phyloP scores from a whole-genome alignment of 1,140 invertebrate genomes.

The Doryteuthis pealeii region DNA sequence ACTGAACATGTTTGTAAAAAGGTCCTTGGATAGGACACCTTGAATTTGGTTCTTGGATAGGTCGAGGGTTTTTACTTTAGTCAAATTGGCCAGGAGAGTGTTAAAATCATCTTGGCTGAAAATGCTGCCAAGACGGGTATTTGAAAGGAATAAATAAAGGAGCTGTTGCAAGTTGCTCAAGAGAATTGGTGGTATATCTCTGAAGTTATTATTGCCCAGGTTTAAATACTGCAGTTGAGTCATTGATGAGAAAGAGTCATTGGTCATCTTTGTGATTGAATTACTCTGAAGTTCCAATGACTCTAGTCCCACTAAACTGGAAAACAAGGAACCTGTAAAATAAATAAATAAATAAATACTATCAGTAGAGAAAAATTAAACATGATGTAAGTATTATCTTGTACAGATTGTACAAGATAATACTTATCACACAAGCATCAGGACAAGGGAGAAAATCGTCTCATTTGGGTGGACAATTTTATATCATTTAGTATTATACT shows the following conservation, averaged over 20 bases:
- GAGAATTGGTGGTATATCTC: constrained; percentile 23
- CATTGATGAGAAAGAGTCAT: constrained; percentile 25
- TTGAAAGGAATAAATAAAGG: constrained; percentile 31
- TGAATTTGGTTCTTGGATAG: constrained; percentile 33
- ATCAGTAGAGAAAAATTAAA: no score
- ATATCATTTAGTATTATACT: no score
- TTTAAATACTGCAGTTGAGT: constrained; percentile 32
- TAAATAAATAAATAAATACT: no score
- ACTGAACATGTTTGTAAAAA: constrained; percentile 28
- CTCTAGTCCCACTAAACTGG: constrained; percentile 27
- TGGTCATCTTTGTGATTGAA: no score
- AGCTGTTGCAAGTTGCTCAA: constrained; percentile 31
- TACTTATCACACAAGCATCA: no score
- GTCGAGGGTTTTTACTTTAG: constrained; percentile 31
- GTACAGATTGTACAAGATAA: no score
- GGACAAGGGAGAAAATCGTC: no score
- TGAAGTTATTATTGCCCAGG: constrained; percentile 34
- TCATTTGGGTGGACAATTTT: no score
- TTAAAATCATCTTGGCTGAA: constrained; percentile 27
- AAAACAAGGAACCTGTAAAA: constrained; percentile 35
- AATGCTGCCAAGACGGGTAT: constrained; percentile 32
- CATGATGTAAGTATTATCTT: no score
- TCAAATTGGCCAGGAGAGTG: constrained; percentile 25
- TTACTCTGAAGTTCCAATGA: constrained; percentile 41
- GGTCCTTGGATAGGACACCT: constrained; percentile 22